phyloP scores from a whole-genome alignment of 1,140 invertebrate genomes.

The Temnothorax longispinosus region DNA sequence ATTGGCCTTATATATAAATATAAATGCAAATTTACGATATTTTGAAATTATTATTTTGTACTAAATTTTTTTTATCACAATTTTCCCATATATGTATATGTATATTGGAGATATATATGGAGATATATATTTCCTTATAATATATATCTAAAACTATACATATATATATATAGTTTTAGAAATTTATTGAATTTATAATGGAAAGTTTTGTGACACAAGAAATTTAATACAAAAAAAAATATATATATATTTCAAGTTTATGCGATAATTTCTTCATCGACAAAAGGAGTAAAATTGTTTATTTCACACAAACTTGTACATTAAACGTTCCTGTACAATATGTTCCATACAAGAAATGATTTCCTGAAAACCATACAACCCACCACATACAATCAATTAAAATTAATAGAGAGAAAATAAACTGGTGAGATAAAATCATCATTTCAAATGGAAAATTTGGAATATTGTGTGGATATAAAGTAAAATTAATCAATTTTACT shows the following conservation, averaged over 20 bases:
- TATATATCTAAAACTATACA: too few relatives aligned
- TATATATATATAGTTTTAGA: background rate
- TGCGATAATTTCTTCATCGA: background rate
- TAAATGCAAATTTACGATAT: background rate
- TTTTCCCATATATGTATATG: background rate
- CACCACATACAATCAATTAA: background rate
- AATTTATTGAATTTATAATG: background rate
- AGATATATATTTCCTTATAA: too few relatives aligned
- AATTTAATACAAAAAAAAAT: background rate
- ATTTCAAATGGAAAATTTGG: background rate
- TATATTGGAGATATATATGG: too few relatives aligned
- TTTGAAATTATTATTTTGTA: constrained; percentile 6
- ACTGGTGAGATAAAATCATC: background rate
- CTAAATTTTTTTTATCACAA: background rate
- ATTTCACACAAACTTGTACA: background rate
- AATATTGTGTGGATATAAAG: background rate
- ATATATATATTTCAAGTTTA: background rate
- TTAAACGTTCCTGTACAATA: background rate
- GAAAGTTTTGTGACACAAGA: background rate
- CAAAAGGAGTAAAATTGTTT: background rate
- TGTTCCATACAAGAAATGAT: background rate
- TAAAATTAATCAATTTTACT: background rate
- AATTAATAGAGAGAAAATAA: background rate
- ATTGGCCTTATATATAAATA: background rate
- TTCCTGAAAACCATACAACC: background rate